These are phyloP conservation scores for Ectemnius continuus DNA, from an alignment of 2,888 invertebrate species.

Conservation along the genomic window DNA sequence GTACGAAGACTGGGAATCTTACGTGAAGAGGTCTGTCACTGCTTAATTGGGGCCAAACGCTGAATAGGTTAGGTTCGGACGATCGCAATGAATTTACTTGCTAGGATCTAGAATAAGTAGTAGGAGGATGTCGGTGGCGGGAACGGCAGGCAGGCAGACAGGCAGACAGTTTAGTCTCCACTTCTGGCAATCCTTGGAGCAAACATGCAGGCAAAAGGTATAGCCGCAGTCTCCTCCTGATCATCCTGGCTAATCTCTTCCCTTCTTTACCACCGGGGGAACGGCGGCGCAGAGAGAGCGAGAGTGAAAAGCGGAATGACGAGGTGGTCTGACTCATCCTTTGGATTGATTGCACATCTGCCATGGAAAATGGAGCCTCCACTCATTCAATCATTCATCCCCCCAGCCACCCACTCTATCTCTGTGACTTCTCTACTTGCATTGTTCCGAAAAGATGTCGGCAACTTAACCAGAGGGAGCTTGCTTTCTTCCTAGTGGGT, in stretches of 20 bases:
- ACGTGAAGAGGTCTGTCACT: not conserved
- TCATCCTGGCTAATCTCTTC: constrained; percentile 50
- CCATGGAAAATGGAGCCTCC: constrained; percentile 61
- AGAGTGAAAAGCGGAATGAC: constrained; percentile 44
- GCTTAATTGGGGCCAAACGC: constrained; percentile 20
- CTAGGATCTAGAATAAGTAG: constrained; percentile 48
- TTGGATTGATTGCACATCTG: constrained; percentile 60
- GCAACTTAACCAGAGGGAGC: too few relatives aligned
- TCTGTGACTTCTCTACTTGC: not conserved
- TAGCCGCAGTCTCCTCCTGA: constrained; percentile 34
- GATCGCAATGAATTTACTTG: constrained; percentile 55
- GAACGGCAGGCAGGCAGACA: too few relatives aligned
- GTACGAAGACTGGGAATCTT: constrained; percentile 1
- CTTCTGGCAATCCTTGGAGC: constrained; percentile 20
- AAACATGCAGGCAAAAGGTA: constrained; percentile 48
- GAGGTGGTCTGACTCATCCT: constrained; percentile 64
- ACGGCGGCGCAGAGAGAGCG: constrained; percentile 34
- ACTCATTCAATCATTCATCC: constrained; percentile 62
- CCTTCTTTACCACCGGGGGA: constrained; percentile 45
- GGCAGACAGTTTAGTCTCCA: constrained; percentile 5
- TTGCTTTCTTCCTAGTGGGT: too few relatives aligned
- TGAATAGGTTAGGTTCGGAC: constrained; percentile 25
- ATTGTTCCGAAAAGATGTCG: not conserved
- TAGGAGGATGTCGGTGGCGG: not conserved
- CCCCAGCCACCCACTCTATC: constrained; percentile 7